These are phyloP conservation scores for Bucco capensis DNA, from an alignment of 2,113 vertebrate genomes.

Conservation along the genomic window DNA sequence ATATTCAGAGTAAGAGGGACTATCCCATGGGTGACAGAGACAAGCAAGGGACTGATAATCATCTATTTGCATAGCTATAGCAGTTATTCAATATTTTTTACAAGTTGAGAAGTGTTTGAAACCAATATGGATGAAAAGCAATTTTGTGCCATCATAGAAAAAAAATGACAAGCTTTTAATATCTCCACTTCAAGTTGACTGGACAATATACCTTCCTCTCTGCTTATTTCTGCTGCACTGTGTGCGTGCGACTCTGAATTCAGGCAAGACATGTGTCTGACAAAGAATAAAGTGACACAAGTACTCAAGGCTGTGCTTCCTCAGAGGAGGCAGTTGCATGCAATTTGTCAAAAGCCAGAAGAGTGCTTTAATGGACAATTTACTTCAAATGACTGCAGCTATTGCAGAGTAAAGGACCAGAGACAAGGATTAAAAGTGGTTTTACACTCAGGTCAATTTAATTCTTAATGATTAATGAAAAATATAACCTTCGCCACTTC, in stretches of 20 bases:
- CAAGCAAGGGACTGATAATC: accelerated
- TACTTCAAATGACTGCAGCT: constrained; percentile 63
- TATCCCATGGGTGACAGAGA: neutral
- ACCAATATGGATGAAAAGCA: neutral
- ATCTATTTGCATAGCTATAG: neutral
- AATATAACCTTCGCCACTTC: neutral
- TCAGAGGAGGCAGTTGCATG: constrained; percentile 48
- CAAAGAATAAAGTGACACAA: constrained; percentile 35
- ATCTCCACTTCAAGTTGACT: neutral
- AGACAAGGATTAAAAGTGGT: constrained; percentile 38
- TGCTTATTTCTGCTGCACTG: neutral
- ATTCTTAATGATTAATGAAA: constrained; percentile 61
- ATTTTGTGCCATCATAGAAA: neutral
- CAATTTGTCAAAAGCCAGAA: constrained; percentile 66
- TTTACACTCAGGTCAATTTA: constrained; percentile 57
- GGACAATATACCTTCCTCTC: neutral
- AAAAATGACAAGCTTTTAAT: neutral
- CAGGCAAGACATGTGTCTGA: constrained; percentile 31
- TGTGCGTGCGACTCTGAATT: constrained; percentile 15
- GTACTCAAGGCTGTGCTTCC: constrained; percentile 41
- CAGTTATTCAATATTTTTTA: neutral
- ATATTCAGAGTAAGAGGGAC: neutral
- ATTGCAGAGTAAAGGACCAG: constrained; percentile 47
- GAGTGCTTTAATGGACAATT: constrained; percentile 69
- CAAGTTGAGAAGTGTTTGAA: neutral